These are phyloP conservation scores for Temnothorax longispinosus DNA, from an alignment of 1,140 invertebrate species.

Conservation along the genomic window DNA sequence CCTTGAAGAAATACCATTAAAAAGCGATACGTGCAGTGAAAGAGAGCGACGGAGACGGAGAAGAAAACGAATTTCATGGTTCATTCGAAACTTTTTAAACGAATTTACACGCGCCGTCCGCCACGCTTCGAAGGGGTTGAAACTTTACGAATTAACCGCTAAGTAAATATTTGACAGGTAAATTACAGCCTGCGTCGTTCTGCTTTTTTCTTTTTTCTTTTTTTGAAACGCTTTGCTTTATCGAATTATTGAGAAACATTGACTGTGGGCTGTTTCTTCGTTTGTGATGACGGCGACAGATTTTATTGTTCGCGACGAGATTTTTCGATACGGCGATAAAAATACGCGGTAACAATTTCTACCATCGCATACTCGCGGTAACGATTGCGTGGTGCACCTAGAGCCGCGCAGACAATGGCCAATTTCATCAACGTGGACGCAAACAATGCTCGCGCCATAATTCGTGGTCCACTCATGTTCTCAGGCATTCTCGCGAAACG, in stretches of 20 bases:
- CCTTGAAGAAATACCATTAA: constrained; percentile 69
- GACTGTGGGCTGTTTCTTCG: neutral
- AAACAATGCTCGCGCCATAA: constrained; percentile 40
- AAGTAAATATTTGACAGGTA: constrained; percentile 74
- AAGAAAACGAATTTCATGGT: constrained; percentile 77
- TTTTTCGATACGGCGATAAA: constrained; percentile 21
- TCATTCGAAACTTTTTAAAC: constrained; percentile 78
- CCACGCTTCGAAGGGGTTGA: constrained; percentile 44
- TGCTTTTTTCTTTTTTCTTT: neutral
- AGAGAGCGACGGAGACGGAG: constrained; percentile 62
- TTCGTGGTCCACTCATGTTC: constrained; percentile 42
- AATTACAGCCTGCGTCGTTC: constrained; percentile 43
- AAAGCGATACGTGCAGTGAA: constrained; percentile 61
- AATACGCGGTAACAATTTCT: constrained; percentile 7
- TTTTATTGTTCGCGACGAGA: neutral
- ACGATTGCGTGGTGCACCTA: constrained; percentile 27
- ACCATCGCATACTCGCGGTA: neutral
- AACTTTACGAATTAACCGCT: constrained; percentile 75
- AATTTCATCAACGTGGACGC: constrained; percentile 37
- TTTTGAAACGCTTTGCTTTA: neutral
- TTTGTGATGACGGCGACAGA: neutral
- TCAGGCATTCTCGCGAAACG: constrained; percentile 50
- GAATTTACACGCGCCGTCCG: constrained; percentile 59
- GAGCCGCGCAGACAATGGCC: constrained; percentile 12
- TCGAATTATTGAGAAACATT: constrained; percentile 32